Base-by-base conservation (phyloP, 2,888 invertebrate species). In the Eumacrocentrus americanus region DNA sequence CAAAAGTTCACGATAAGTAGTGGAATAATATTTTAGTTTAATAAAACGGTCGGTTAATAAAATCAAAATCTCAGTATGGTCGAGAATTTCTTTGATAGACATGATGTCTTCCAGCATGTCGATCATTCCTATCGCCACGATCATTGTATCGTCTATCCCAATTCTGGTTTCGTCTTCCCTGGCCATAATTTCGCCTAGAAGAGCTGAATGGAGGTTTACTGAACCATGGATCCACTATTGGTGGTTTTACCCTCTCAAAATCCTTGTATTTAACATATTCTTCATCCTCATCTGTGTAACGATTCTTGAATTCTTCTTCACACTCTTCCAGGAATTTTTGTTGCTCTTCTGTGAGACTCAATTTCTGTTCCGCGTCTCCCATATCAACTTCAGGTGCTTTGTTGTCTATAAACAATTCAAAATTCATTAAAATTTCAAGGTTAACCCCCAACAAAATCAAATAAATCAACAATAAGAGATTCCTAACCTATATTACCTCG, bases 211-310 rank as follows among this genome's bases (percentile, higher is more conserved):
- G 68, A 1, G 67, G 68, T 50, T 70, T 74, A 53, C 65, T 70
- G 46, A 73, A 68, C 87, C 87, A 88, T 11, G 85, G 83, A 53
- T 87, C 86, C 9, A 88, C 69, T 9, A 89, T 83, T 5, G 89
- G 89, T 3, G 89, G 88, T 7, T 64, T 73, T 7, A 83, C 82
- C 1, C 77, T 72, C 14, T 82, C 79, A 11, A 81, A 77, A 62
- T 81, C 82, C 2, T 79, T 72, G 18, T 83, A 74, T 22, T 77
- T 78, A 82, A 86, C 84, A 72, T 87, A 90, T 53, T 86, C 86
- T 46, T 81, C 81, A 80, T 90, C 89, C 5, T 85, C 83, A 29
- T 86, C 85, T 35, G 89, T 87, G 68, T 82, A 88, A 64, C 89
- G 85, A 61, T 85, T 79, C 67, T 85, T 83, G 50, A 89, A 85